Evolutionary conservation across 2,888 invertebrate species (phyloP), one percentile per base, ranked within the genome.

Genomic region (Ectobius pallidus): DNA sequence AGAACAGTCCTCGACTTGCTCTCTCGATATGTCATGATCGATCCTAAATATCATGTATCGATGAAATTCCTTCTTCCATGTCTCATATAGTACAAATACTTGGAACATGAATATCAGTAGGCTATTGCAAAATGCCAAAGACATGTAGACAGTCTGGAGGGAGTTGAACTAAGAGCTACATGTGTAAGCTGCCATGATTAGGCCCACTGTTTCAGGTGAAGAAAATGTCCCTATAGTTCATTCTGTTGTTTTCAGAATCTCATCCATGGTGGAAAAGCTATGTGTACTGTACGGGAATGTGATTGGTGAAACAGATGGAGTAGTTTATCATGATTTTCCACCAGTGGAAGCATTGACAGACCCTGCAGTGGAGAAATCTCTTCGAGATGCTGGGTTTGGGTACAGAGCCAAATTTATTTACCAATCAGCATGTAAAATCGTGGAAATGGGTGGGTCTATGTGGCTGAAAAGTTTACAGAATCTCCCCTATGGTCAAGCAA

Each of bases 341-440:
- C 83, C 86, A n/a, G 85, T 95, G 18, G 86, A 89, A 69, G 83
- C 83, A 16, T 83, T 96, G 63, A 84, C 89, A 3, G 80, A 82
- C 4, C 79, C 84, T 72, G 81, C 89, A 81, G 90, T 97, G 2
- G 95, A 96, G 83, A 80, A 84, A 6, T 86, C 88, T 76, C 83
- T 99, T 73, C 85, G 93, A 72, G 83, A 88, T 30, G 89, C 92
- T 74, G 92, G 92, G 70, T 95, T 95, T 84, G 95, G 95, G 0
- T 95, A 98, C 83, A 87, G 98, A 76, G 93, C 97, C 0, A 92
- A 91, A 79, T 97, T 92, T 78, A 95, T 97, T 74, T 88, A 89
- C 63, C 89, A 91, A 78, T 88, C 94, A 1, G 92, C 95, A 0
- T 82, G 86, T 69, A 86, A 86, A 79, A 90, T 98, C 74, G 79